Evolutionary conservation across 2,113 vertebrate species (phyloP).

Genomic region (Hypomesus transpacificus): DNA sequence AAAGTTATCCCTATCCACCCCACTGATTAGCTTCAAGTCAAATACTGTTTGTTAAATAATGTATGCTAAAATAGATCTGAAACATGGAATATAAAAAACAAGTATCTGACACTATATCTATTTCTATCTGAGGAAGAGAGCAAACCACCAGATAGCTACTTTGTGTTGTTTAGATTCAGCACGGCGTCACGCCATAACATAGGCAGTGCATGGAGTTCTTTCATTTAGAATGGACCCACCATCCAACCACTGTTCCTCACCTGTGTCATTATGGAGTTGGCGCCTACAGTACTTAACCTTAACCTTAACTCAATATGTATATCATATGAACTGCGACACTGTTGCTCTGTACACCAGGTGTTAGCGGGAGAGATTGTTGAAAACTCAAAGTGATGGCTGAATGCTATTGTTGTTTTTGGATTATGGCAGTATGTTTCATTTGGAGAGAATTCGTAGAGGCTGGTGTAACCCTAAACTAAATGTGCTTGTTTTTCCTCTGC

Average conservation of each 20-base stretch:
- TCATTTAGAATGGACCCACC: slow-evolving; percentile 20
- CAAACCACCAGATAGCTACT: not conserved
- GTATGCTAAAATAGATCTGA: slow-evolving; percentile 7
- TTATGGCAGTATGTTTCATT: slow-evolving; percentile 33
- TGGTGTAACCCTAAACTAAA: slow-evolving; percentile 47
- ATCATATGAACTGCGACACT: slow-evolving; percentile 47
- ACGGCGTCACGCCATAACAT: slow-evolving; percentile 17
- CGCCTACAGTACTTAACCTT: slow-evolving; percentile 38
- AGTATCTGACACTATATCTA: not conserved
- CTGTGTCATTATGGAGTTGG: slow-evolving; percentile 46
- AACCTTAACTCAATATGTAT: slow-evolving; percentile 41
- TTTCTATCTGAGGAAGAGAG: not conserved
- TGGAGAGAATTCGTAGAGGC: slow-evolving; percentile 50
- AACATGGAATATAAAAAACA: slow-evolving; percentile 1
- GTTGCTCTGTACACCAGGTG: slow-evolving; percentile 54
- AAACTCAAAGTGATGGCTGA: slow-evolving; percentile 44
- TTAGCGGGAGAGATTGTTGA: slow-evolving; percentile 39
- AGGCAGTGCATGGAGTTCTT: not conserved
- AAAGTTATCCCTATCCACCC: slow-evolving; percentile 10
- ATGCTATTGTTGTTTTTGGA: slow-evolving; percentile 21
- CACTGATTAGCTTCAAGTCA: slow-evolving; percentile 8
- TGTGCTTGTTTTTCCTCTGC: slow-evolving; percentile 55
- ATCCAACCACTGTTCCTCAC: slow-evolving; percentile 17
- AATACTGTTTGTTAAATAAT: not conserved
- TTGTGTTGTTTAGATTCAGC: not conserved